phyloP scores from a whole-genome alignment of 2,797 vertebrate species.

The Bucorvus abyssinicus region DNA sequence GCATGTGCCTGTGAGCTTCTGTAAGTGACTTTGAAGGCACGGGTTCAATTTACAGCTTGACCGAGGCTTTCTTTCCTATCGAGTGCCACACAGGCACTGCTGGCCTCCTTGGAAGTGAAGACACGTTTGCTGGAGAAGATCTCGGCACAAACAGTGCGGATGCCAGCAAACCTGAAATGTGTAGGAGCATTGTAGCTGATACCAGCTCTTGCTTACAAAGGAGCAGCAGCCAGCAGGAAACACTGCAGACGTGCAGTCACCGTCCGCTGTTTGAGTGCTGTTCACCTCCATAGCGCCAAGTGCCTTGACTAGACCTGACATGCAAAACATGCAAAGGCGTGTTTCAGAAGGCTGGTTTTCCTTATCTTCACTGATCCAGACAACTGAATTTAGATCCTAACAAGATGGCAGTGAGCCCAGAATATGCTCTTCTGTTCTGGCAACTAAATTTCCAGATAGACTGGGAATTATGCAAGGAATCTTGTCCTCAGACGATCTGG shows the following conservation, averaged over 20 bases:
- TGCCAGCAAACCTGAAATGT: not conserved
- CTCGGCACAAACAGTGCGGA: not conserved
- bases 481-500: slow-evolving; percentile 7
- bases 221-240: not conserved
- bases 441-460: slow-evolving; percentile 4
- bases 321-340: not conserved
- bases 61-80: not conserved
- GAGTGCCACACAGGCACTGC: not conserved
- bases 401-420: slow-evolving; percentile 48
- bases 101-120: not conserved
- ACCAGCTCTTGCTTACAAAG: not conserved
- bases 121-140: not conserved
- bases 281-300: not conserved
- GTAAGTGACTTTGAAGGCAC: not conserved
- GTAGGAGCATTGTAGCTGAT: not conserved
- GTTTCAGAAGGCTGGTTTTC: not conserved
- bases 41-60: not conserved
- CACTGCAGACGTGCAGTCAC: not conserved
- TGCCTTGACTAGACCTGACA: not conserved
- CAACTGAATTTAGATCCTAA: slow-evolving; percentile 13
- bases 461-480: slow-evolving; percentile 24
- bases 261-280: not conserved
- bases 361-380: not conserved
- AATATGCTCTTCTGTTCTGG: slow-evolving; percentile 2
- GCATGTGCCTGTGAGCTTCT: not conserved